Evolutionary conservation across 1,140 invertebrate species (phyloP), one percentile per base, ranked within the genome.

Genomic region (Cherax destructor): DNA sequence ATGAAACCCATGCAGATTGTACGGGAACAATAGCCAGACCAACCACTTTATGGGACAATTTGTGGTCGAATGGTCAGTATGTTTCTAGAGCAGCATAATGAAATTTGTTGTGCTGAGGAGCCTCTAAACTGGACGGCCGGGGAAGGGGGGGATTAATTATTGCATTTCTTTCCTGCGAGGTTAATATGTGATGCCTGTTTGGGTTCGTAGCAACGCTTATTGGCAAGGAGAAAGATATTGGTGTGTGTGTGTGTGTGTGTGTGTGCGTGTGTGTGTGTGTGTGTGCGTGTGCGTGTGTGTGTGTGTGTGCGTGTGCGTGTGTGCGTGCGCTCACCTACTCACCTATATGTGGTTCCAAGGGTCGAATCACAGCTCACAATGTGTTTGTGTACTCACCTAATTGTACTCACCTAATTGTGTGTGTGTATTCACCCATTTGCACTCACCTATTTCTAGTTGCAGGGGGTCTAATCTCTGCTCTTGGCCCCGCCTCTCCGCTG

Each of bases 11-110:
- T 80, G 77, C 86, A 88, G 86, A 88, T 81, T 61, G 77, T 77
- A 81, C 77, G 86, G 86, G 78, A 72, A 88, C 86, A 89, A 89
- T 76, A 56, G 80, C 80, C 52, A 4, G 74, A 16, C 21, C 47
- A 50, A 11, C 80, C 80, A 78, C 81, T 91, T 91, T 84, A 84
- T 84, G 88, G 56, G 56, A 77, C 88, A 84, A 91, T 91, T 91
- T 76, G 88, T 77, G 88, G 81, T 69, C 81, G 49, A 69, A 91
- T 91, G 81, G 88, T 91, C 88, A 91, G 78, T 91, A 84, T 91
- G 88, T 84, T 91, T 77, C 74, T 84, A 85, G 88, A 77, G 65
- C 72, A 59, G 80, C 88, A 85, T 91, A 91, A 84, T 91, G 88
- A 91, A 84, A 91, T 91, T 91, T 91, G 88, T 84, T 91, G 77